Conservation (phyloP, 2,113 vertebrate genomes). For the Corvus cornix region DNA sequence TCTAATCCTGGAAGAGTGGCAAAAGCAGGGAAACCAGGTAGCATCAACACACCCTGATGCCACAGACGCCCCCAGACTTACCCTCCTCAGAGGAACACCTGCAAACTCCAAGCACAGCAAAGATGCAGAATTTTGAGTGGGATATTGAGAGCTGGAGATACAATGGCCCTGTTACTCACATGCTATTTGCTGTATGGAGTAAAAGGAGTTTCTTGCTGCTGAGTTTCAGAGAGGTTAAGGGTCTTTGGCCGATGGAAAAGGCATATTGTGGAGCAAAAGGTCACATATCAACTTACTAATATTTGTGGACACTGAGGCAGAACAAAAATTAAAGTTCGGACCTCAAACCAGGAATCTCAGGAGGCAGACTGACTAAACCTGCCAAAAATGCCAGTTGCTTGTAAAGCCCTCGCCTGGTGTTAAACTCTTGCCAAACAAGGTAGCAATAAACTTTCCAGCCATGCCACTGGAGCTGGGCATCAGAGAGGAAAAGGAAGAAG, state of each 20-base stretch:
- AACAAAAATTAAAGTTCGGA: neutral
- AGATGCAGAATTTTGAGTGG: neutral
- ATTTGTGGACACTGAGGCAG: neutral
- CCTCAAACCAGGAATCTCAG: neutral
- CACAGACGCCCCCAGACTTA: neutral
- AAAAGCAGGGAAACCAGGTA: neutral
- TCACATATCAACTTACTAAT: neutral
- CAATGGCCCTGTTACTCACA: fast-evolving
- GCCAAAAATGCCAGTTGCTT: neutral
- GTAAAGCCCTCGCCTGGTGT: neutral
- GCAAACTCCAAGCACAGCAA: neutral
- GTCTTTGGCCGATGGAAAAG: neutral
- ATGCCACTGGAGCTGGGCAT: neutral
- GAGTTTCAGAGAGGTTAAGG: neutral
- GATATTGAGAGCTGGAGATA: fast-evolving
- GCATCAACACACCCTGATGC: neutral
- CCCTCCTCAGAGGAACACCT: neutral
- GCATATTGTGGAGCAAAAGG: neutral
- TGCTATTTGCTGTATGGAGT: neutral
- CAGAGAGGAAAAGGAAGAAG: neutral
- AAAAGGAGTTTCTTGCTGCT: neutral
- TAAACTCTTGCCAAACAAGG: neutral
- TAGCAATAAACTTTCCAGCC: neutral
- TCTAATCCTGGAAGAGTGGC: neutral
- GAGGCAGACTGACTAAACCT: neutral